Conservation (phyloP, 2,888 invertebrate species). For the Rhorus exstirpatorius region DNA sequence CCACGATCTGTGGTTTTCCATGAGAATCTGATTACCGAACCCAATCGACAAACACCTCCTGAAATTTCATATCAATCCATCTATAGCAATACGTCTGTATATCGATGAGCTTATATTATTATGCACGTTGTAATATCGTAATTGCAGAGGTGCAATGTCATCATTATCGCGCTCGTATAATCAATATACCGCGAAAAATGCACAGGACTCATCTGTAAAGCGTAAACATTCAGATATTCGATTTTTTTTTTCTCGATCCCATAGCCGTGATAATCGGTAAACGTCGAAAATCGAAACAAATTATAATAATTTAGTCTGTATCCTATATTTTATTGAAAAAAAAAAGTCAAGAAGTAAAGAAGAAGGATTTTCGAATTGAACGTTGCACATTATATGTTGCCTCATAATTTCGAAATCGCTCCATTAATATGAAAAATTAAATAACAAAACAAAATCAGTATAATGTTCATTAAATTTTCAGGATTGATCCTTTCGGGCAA, state of each 20-base stretch:
- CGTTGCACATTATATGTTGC: no score
- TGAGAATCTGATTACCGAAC: conserved; percentile 59
- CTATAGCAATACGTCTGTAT: background rate
- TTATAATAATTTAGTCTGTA: no score
- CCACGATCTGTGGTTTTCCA: conserved; percentile 47
- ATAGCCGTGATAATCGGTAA: conserved; percentile 2
- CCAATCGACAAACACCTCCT: conserved; percentile 52
- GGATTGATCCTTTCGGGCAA: conserved; percentile 90
- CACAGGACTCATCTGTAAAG: no score
- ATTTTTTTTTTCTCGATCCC: no score
- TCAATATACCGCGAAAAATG: background rate
- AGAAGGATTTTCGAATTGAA: no score
- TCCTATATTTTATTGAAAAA: no score
- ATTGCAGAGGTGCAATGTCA: conserved; percentile 25
- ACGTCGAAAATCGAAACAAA: no score
- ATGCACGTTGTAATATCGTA: background rate
- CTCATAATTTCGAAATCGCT: no score
- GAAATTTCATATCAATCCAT: conserved; percentile 54
- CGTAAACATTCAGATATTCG: no score
- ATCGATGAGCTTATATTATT: background rate
- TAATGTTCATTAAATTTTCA: conserved; percentile 77
- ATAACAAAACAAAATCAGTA: background rate
- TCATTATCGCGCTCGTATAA: conserved; percentile 33
- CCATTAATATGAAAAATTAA: no score
- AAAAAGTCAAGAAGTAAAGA: no score